A percentile compares a stretch with the other conserved stretches of the same genome.
phyloP scores from a whole-genome alignment of 2,113 vertebrate genomes.

The Microcebus murinus region DNA sequence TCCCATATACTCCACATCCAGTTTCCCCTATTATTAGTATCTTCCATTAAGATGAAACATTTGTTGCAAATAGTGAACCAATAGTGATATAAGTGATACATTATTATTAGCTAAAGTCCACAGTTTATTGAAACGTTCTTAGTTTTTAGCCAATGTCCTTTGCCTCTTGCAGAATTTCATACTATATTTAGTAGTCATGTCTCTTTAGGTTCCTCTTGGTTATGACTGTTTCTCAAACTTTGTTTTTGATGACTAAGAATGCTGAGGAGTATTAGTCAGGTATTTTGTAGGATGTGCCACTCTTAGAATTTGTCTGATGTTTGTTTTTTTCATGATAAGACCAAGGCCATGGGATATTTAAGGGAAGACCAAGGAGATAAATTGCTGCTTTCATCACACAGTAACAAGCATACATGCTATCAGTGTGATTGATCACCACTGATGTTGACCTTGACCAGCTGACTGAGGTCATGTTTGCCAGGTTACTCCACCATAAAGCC shows the following conservation, averaged over 20 bases:
- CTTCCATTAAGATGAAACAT: not conserved
- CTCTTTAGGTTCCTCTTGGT: not conserved
- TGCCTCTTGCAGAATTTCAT: not conserved
- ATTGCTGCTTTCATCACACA: not conserved
- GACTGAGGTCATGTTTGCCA: not conserved
- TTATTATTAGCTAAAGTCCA: not conserved
- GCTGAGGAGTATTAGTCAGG: not conserved
- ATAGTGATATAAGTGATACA: not conserved
- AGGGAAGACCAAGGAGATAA: not conserved
- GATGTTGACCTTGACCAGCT: not conserved
- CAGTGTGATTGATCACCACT: not conserved
- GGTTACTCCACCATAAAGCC: not conserved
- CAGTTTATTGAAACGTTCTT: not conserved
- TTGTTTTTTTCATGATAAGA: constrained; percentile 3
- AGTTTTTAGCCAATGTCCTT: not conserved
- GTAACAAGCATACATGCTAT: not conserved
- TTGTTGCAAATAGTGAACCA: not conserved
- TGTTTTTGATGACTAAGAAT: not conserved
- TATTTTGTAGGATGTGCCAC: not conserved
- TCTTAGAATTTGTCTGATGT: not conserved
- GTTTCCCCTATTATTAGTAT: not conserved
- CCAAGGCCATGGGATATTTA: not conserved
- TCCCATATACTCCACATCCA: not conserved
- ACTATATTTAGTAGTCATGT: not conserved
- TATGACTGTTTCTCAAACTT: not conserved